Evolutionary conservation across 1,140 invertebrate genomes (phyloP).

Genomic region (Adelges cooleyi): DNA sequence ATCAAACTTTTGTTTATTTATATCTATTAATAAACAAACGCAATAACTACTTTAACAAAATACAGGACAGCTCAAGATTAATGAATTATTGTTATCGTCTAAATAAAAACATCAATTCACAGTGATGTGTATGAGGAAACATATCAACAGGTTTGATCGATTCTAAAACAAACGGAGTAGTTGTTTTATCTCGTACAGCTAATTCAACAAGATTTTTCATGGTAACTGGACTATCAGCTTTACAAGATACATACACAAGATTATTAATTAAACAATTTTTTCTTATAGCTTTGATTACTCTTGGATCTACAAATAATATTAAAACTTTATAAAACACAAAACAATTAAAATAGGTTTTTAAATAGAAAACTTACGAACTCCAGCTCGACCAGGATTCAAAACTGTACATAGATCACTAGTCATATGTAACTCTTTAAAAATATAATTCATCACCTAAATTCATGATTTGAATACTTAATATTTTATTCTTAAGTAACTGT

Average conservation of each 20-base stretch:
- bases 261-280: constrained; percentile 37
- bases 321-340: constrained; percentile 20
- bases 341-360: no score
- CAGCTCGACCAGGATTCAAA: constrained; percentile 35
- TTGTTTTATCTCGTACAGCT: constrained; percentile 12
- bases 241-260: constrained; percentile 45
- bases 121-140: constrained; percentile 49
- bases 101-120: constrained; percentile 46
- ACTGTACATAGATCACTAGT: constrained; percentile 33
- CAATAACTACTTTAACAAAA: no score
- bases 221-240: constrained; percentile 38
- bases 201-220: constrained; percentile 39
- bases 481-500: no score
- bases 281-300: constrained; percentile 40
- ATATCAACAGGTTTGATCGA: constrained; percentile 46
- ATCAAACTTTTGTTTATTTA: no score
- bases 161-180: constrained; percentile 33
- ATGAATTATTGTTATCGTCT: constrained; percentile 37
- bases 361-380: constrained; percentile 33
- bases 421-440: constrained; percentile 32
- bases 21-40: no score
- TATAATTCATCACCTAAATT: constrained; percentile 31
- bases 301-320: constrained; percentile 37
- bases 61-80: no score
- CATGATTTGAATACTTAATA: not conserved